These are phyloP conservation scores for Ifrita kowaldi DNA, from an alignment of 2,113 vertebrate genomes.

Conservation along the genomic window DNA sequence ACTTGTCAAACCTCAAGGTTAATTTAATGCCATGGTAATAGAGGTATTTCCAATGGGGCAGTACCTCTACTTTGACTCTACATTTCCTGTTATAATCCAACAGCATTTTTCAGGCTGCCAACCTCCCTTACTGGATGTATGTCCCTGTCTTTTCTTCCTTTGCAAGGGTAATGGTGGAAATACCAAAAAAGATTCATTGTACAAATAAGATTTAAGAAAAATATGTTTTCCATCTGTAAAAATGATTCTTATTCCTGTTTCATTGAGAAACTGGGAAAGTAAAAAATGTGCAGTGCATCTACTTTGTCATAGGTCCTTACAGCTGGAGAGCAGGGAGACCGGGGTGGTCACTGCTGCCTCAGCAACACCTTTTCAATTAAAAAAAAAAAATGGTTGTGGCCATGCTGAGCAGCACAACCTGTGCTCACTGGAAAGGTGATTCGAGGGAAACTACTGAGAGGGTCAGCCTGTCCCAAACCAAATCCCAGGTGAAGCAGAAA, in stretches of 20 bases:
- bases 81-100: not conserved
- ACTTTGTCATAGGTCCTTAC: not conserved
- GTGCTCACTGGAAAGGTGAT: not conserved
- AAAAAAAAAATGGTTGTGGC: not conserved
- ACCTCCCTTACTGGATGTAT: fast-evolving
- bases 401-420: not conserved
- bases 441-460: not conserved
- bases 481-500: not conserved
- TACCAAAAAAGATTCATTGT: not conserved
- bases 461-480: not conserved
- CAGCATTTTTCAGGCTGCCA: not conserved
- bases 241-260: not conserved
- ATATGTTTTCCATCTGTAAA: fast-evolving
- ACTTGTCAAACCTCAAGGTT: not conserved
- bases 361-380: not conserved
- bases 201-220: not conserved
- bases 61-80: not conserved
- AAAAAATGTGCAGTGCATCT: not conserved
- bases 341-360: not conserved
- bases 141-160: not conserved
- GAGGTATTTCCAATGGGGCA: not conserved
- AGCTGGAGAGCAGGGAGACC: not conserved
- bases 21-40: not conserved
- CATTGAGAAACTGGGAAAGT: not conserved
- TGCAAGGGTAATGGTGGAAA: not conserved